Evolutionary conservation across 2,888 invertebrate genomes (phyloP).

Genomic region (Parnassius glacialis): DNA sequence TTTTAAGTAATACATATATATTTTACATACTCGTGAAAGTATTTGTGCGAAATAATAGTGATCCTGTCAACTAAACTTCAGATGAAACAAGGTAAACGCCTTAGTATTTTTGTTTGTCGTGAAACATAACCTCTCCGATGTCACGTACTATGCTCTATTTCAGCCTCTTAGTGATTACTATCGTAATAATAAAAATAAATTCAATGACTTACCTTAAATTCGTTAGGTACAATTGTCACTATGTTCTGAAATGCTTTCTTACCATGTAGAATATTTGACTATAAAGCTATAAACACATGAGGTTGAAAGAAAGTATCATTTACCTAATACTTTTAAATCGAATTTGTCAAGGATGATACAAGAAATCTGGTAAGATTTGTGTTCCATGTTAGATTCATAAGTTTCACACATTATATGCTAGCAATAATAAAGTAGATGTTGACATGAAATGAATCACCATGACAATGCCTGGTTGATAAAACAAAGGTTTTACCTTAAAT

Average conservation of each 20-base stretch:
- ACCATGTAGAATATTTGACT: constrained; percentile 3
- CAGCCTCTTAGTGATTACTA: constrained; percentile 39
- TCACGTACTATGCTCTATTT: constrained; percentile 65
- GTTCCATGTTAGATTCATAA: neutral
- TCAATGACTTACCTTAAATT: too few relatives aligned
- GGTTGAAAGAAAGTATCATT: constrained; percentile 1
- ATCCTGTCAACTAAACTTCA: constrained; percentile 60
- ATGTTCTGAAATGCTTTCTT: constrained; percentile 3
- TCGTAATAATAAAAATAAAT: neutral
- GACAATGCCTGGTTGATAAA: constrained; percentile 64
- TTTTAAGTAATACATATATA: constrained; percentile 70
- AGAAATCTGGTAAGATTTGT: neutral
- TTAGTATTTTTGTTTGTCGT: constrained; percentile 78
- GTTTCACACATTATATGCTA: neutral
- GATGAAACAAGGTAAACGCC: constrained; percentile 77
- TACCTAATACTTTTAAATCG: neutral
- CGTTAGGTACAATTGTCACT: neutral
- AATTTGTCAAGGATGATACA: neutral
- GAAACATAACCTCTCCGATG: constrained; percentile 77
- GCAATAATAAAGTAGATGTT: constrained; percentile 34
- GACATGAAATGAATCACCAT: constrained; percentile 64
- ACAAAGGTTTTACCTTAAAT: constrained; percentile 49
- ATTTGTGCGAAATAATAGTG: constrained; percentile 70
- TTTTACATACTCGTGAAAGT: constrained; percentile 61
- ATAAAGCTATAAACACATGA: neutral